Evolutionary conservation across 2,797 vertebrate genomes (phyloP), one percentile per base, ranked within the genome.

Genomic region (Discoglossus pictus): DNA sequence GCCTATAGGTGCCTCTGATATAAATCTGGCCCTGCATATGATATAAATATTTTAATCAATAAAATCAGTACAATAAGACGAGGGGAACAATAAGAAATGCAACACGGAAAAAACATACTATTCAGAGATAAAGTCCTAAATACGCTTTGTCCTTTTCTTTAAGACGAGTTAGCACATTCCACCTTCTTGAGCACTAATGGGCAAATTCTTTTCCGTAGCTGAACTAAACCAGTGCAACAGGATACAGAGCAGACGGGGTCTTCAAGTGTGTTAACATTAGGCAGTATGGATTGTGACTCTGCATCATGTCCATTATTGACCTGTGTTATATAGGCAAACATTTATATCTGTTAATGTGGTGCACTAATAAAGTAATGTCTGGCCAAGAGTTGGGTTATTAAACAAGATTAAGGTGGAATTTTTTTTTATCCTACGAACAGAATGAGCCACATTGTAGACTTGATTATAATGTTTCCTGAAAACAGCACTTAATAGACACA

Each of bases 371-470:
- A 81, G 5, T 81, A 74, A 74, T 65, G 77, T 78, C 78, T 77
- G 77, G 79, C 78, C 77, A 80, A 51, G 73, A 25, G 70, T 65
- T 77, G 75, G 81, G 75, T 78, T 80, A 84, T 78, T 73, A 80
- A 81, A 64, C 38, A 81, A 31, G 27, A 31, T 31, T 31, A 31
- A 8, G 27, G 27, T 31, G 27, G 27, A 31, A 8, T 31, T 31
- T 31, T 31, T n/a, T n/a, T 31, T 4, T 31, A 31, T 31, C 27
- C 27, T 65, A 68, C 75, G 75, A 78, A 75, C 64, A 76, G 79
- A 79, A 80, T 78, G 82, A 80, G 71, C 70, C 74, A 76, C 72
- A 79, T 77, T 81, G 75, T 80, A 73, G 76, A 46, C 62, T 48
- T 68, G 8, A 56, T 78, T 74, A 66, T 56, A 74, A 11, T 68